A percentile compares a stretch with the other conserved stretches of the same genome.
Conservation (phyloP, 2,797 vertebrate genomes). For the Falco berigora region DNA sequence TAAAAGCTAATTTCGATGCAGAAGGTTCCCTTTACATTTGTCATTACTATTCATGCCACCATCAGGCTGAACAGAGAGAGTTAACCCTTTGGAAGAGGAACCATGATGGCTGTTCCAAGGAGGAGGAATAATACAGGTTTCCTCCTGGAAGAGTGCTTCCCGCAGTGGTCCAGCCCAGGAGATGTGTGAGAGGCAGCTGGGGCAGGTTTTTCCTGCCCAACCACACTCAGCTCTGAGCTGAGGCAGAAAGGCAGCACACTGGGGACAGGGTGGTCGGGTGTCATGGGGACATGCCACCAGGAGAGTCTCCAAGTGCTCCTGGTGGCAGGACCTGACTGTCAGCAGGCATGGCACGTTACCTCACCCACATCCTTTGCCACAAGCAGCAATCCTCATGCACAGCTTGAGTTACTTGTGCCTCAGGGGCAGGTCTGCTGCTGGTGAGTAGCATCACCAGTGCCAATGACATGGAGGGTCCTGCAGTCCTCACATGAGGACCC, state of each 20-base stretch:
- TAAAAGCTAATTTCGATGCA: slow-evolving; percentile 60
- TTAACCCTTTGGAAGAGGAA: slow-evolving; percentile 49
- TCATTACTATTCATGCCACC: slow-evolving; percentile 59
- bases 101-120: not conserved
- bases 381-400: not conserved
- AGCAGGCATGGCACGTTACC: not conserved
- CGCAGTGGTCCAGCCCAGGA: not conserved
- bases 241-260: not conserved
- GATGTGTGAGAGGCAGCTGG: not conserved
- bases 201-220: not conserved
- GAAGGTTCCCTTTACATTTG: slow-evolving; percentile 43
- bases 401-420: not conserved
- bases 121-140: not conserved
- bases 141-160: not conserved
- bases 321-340: not conserved
- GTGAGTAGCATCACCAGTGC: not conserved
- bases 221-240: not conserved
- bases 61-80: not conserved
- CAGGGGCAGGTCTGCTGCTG: not conserved
- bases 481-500: not conserved
- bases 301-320: not conserved
- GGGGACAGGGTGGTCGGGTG: not conserved
- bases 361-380: not conserved
- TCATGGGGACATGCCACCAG: not conserved
- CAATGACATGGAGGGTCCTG: not conserved